Evolutionary conservation across 2,113 vertebrate species (phyloP).

Genomic region (Brevimyrus niger): DNA sequence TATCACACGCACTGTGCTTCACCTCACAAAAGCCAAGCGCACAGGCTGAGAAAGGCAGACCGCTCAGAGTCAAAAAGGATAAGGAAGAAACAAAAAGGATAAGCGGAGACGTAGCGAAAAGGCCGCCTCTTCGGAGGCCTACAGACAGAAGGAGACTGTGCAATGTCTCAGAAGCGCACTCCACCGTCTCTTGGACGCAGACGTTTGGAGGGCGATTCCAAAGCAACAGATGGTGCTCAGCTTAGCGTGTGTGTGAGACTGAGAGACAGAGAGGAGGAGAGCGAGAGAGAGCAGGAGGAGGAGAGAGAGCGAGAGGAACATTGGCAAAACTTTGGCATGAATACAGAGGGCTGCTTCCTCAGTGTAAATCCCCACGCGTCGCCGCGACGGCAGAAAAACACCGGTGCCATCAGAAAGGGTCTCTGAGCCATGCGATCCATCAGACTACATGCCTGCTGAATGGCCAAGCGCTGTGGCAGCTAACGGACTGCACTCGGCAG

Average conservation of each 20-base stretch:
- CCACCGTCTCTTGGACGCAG: neutral
- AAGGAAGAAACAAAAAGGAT: neutral
- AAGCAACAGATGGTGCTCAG: slow-evolving; percentile 20
- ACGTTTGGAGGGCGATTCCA: neutral
- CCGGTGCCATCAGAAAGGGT: slow-evolving; percentile 34
- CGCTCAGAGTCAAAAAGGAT: neutral
- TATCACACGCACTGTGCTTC: neutral
- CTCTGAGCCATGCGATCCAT: slow-evolving; percentile 14
- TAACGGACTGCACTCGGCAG: neutral
- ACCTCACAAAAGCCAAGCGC: neutral
- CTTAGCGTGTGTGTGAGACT: neutral
- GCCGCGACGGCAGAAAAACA: slow-evolving; percentile 40
- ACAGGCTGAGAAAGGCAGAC: neutral
- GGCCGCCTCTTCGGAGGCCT: neutral
- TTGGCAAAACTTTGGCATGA: slow-evolving; percentile 44
- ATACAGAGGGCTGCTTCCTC: slow-evolving; percentile 49
- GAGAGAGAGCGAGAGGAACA: slow-evolving; percentile 4
- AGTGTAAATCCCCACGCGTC: slow-evolving; percentile 38
- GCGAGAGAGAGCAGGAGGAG: slow-evolving; percentile 16
- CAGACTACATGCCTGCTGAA: neutral
- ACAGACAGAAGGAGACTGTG: neutral
- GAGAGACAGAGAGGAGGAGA: slow-evolving; percentile 5
- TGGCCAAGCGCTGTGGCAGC: neutral
- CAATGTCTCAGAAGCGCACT: neutral
- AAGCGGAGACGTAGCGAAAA: neutral